Evolutionary conservation across 1,140 invertebrate genomes (phyloP).

Genomic region (Camponotus vicinus): DNA sequence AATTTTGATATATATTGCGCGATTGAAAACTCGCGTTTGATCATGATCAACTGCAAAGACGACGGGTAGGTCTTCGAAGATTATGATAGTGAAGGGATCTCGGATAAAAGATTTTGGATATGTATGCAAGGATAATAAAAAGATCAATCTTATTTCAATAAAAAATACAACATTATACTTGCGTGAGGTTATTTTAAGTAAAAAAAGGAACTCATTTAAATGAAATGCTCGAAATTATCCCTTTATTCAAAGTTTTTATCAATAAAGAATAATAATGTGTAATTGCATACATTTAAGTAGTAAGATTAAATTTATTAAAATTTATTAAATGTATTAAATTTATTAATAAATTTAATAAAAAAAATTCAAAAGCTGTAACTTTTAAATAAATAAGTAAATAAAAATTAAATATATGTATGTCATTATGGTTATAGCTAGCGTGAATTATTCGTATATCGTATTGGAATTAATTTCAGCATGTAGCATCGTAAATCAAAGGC

Average conservation of each 20-base stretch:
- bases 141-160: neutral
- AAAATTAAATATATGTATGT: neutral
- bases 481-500: slow-evolving; percentile 78
- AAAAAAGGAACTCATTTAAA: neutral
- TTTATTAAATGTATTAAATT: neutral
- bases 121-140: neutral
- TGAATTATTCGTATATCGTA: slow-evolving; percentile 79
- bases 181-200: neutral
- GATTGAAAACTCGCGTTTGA: slow-evolving; percentile 72
- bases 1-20: slow-evolving; percentile 73
- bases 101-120: neutral
- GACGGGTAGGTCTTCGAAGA: neutral
- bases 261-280: neutral
- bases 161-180: neutral
- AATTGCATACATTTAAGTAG: neutral
- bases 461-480: slow-evolving; percentile 81
- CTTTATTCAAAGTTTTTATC: neutral
- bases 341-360: neutral
- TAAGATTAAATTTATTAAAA: too few relatives aligned
- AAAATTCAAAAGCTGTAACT: too few relatives aligned
- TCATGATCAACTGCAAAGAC: slow-evolving; percentile 29
- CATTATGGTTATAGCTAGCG: neutral
- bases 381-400: too few relatives aligned
- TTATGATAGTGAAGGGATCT: slow-evolving; percentile 21
- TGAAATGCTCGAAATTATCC: neutral